These are phyloP conservation scores for roundworm (Caenorhabditis elegans) DNA, from an alignment of 1,140 invertebrate genomes.

Conservation along the genomic window WBcel235 BX284605.5:7959001-7959500, in stretches of 20 bases:
- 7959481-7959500: background rate
- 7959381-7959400: background rate
- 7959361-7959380: background rate
- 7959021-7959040: too few species aligned
- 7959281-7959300: background rate
- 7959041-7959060: too few species aligned
- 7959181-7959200: background rate
- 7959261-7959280: background rate
- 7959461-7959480: background rate
- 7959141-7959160: background rate
- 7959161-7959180: background rate
- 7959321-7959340: background rate
- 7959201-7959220: background rate
- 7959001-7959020: too few species aligned
- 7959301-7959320: background rate
- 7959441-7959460: too few species aligned
- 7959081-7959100: background rate
- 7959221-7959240: constrained; percentile 10
- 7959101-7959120: constrained; percentile 23
- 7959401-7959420: constrained; percentile 6
- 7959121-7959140: constrained; percentile 19
- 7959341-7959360: background rate
- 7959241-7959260: constrained; percentile 13
- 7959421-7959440: background rate
- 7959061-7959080: constrained; percentile 14